Percentiles rank a stretch among this genome's conserved stretches.
These are phyloP conservation scores for Troides aeacus DNA, from an alignment of 2,888 invertebrate species.

Conservation along the genomic window DNA sequence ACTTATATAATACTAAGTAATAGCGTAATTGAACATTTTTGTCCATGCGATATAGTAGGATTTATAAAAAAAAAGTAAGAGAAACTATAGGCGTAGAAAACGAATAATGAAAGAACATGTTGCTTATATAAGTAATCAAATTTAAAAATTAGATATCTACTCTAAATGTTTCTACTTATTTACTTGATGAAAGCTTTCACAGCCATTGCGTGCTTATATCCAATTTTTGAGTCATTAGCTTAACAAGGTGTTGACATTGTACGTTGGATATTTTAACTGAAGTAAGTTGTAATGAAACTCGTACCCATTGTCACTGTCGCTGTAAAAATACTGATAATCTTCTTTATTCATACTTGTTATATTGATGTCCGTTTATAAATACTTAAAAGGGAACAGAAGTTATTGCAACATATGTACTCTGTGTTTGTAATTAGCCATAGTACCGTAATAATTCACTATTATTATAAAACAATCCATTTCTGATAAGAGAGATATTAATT, in stretches of 20 bases:
- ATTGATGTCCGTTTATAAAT: too few species aligned
- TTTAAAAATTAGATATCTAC: not conserved
- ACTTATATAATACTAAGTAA: not conserved
- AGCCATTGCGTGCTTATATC: slow-evolving; percentile 9
- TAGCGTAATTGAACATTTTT: not conserved
- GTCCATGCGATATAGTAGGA: not conserved
- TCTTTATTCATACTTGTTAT: not conserved
- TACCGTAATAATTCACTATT: too few species aligned
- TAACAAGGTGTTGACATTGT: slow-evolving; percentile 28
- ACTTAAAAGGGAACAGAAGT: too few species aligned
- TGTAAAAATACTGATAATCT: slow-evolving; percentile 3
- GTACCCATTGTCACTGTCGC: slow-evolving; percentile 3
- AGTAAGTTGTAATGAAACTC: slow-evolving; percentile 21
- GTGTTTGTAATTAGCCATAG: too few species aligned
- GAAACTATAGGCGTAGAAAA: not conserved
- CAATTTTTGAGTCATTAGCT: slow-evolving; percentile 23
- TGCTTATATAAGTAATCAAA: not conserved
- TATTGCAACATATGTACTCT: too few species aligned
- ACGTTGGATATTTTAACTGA: slow-evolving; percentile 17
- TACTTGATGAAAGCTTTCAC: slow-evolving; percentile 1
- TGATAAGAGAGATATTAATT: too few species aligned
- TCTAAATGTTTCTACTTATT: not conserved
- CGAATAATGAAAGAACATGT: not conserved
- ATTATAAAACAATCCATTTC: too few species aligned
- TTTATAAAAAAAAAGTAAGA: not conserved